phyloP scores from a whole-genome alignment of 1,140 invertebrate genomes.

The Drosophila nigrodunni region DNA sequence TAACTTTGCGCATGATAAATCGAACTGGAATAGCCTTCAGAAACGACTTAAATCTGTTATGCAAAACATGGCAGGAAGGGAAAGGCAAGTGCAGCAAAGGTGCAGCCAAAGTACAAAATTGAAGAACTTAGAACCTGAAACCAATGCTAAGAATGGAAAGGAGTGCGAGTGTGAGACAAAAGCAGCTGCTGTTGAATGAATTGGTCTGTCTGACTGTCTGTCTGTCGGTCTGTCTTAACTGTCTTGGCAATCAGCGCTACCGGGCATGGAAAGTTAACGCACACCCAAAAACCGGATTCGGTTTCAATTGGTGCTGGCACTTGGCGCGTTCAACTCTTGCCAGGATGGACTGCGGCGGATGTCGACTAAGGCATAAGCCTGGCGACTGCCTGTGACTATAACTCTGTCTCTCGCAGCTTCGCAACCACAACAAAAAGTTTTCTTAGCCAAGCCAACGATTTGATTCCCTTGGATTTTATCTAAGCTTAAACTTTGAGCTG shows the following conservation, averaged over 20 bases:
- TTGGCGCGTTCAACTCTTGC: slow-evolving; percentile 61
- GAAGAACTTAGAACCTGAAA: slow-evolving; percentile 10
- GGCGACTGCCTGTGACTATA: background rate
- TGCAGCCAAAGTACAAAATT: background rate
- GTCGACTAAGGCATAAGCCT: slow-evolving; percentile 34
- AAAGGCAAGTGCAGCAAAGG: background rate
- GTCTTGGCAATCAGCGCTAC: slow-evolving; percentile 76
- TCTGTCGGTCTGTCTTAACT: slow-evolving; percentile 23
- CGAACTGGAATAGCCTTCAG: slow-evolving; percentile 70
- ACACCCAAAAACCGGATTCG: slow-evolving; percentile 69
- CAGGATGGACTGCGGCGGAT: slow-evolving; percentile 78
- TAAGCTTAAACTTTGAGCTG: too few species aligned
- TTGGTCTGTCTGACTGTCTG: slow-evolving; percentile 47
- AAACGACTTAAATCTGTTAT: slow-evolving; percentile 44
- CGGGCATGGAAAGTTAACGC: slow-evolving; percentile 77
- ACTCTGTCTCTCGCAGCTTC: slow-evolving; percentile 15
- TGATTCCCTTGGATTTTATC: too few species aligned
- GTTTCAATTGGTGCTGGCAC: slow-evolving; percentile 66
- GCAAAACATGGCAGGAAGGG: slow-evolving; percentile 51
- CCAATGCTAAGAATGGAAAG: background rate
- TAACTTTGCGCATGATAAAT: slow-evolving; percentile 75
- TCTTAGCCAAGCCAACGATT: too few species aligned
- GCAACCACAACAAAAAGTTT: too few species aligned
- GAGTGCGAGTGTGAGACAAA: slow-evolving; percentile 5
- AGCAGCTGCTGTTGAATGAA: slow-evolving; percentile 64